Evolutionary conservation across 2,888 invertebrate genomes (phyloP), one percentile per base, ranked within the genome.

Genomic region (Volucella inflata): DNA sequence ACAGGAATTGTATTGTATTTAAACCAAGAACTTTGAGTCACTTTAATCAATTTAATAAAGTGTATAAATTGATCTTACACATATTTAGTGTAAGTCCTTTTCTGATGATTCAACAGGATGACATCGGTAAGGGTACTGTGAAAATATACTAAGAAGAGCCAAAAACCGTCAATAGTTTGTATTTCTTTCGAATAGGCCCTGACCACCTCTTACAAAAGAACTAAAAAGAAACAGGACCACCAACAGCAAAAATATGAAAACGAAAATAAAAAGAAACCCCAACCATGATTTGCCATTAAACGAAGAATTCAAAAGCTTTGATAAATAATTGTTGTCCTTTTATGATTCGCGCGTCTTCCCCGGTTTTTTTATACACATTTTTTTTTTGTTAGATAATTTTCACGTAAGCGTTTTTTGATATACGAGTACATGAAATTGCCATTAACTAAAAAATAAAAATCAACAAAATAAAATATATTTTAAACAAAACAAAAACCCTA

Each of bases 371-470:
- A 48, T 50, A 36, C 40, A 36, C 6, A 42, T 40, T 14, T 51
- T 38, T n/a, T 50, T 50, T 14, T n/a, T n/a, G n/a, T n/a, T 40
- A 9, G n/a, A 59, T 16, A 44, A 16, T 76, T 82, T 76, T 70
- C 46, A 76, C 64, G 76, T 14, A 72, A 46, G 30, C 11, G 71
- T 51, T 44, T 30, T 68, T n/a, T 62, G 17, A 50, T 48, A 53
- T 36, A 11, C 16, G 53, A 42, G 38, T 51, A 57, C 59, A 62
- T 77, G 59, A 71, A 77, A 82, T 78, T 78, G 78, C 82, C 79
- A 77, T 87, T 75, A 82, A 78, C 53, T 82, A 78, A 78, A 67
- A 59, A 68, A 82, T 84, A 75, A 65, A 71, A 53, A 67, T 62
- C 51, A 65, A 57, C 42, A 17, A 70, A 53, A 67, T 14, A n/a